A percentile compares a stretch with the other conserved stretches of the same genome.
Conservation (phyloP, 2,113 vertebrate species). For the Pipra filicauda region DNA sequence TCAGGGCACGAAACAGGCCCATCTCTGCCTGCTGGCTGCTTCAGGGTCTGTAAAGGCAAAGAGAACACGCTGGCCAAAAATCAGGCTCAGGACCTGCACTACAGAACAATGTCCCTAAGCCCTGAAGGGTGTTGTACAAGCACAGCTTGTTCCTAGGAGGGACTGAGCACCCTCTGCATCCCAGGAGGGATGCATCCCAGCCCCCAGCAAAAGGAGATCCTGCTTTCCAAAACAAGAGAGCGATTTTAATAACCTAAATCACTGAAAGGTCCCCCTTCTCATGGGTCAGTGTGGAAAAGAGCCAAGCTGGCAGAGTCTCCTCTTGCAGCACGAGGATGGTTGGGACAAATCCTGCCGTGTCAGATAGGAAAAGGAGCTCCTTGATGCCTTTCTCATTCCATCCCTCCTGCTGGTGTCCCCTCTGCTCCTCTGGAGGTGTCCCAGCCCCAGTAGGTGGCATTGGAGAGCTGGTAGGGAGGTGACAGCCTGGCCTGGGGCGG, state of each 20-base stretch:
- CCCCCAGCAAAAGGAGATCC: not conserved
- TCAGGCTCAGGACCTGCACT: not conserved
- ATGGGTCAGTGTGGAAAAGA: not conserved
- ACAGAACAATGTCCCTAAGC: not conserved
- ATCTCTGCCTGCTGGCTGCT: not conserved
- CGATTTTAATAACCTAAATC: not conserved
- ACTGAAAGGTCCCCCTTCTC: not conserved
- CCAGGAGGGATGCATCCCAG: not conserved
- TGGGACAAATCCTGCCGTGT: not conserved
- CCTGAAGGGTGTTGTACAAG: not conserved
- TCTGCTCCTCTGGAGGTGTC: not conserved
- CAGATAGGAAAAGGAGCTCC: not conserved
- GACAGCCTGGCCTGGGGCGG: not conserved
- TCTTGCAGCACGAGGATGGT: not conserved
- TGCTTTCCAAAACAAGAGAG: not conserved
- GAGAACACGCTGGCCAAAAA: not conserved
- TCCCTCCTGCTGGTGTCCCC: not conserved
- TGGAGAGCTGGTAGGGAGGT: not conserved
- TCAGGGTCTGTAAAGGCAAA: not conserved
- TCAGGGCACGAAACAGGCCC: not conserved
- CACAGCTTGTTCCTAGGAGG: not conserved
- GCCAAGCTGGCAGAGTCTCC: not conserved
- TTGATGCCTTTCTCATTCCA: not conserved
- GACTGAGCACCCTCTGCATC: not conserved
- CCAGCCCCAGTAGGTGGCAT: not conserved